Conservation (phyloP, 2,797 vertebrate species). For the Menidia menidia region DNA sequence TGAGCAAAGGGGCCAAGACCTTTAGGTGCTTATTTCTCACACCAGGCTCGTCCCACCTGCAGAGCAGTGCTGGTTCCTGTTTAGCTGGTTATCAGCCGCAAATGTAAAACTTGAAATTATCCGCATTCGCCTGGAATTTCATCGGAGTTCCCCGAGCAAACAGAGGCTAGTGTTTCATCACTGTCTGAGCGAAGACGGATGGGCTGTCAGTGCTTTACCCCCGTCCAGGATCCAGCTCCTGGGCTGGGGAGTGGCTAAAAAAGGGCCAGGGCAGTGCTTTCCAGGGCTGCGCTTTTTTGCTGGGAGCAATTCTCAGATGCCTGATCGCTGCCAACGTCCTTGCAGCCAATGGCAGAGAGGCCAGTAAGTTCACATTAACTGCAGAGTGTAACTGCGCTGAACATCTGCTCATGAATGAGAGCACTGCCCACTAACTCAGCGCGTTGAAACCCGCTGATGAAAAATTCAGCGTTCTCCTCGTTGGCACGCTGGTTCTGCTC, state of each 20-base stretch:
- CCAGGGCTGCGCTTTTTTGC: conserved; percentile 79
- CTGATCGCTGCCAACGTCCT: conserved; percentile 95
- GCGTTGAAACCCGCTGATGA: conserved; percentile 92
- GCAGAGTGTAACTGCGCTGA: conserved; percentile 93
- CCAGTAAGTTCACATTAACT: conserved; percentile 97
- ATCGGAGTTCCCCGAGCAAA: conserved; percentile 77
- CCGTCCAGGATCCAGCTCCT: conserved; percentile 80
- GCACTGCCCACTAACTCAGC: conserved; percentile 92
- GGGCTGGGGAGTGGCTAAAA: conserved; percentile 85
- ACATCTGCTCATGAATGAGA: conserved; percentile 99
- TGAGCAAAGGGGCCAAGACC: conserved; percentile 8
- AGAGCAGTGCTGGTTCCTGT: conserved; percentile 45
- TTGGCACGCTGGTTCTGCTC: conserved; percentile 97
- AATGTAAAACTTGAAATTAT: conserved; percentile 76
- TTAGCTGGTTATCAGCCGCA: conserved; percentile 61
- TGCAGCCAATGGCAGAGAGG: conserved; percentile 91
- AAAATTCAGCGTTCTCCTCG: conserved; percentile 98
- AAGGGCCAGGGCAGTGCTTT: conserved; percentile 79
- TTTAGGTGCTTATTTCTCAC: conserved; percentile 19
- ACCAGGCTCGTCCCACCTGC: conserved; percentile 12
- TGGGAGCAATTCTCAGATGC: conserved; percentile 90
- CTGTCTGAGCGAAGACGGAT: conserved; percentile 88
- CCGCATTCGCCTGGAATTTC: conserved; percentile 77
- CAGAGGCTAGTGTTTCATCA: conserved; percentile 80
- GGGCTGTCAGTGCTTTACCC: conserved; percentile 79